Evolutionary conservation across 2,113 vertebrate species (phyloP), one percentile per base, ranked within the genome.

Genomic region (Trogon surrucura): DNA sequence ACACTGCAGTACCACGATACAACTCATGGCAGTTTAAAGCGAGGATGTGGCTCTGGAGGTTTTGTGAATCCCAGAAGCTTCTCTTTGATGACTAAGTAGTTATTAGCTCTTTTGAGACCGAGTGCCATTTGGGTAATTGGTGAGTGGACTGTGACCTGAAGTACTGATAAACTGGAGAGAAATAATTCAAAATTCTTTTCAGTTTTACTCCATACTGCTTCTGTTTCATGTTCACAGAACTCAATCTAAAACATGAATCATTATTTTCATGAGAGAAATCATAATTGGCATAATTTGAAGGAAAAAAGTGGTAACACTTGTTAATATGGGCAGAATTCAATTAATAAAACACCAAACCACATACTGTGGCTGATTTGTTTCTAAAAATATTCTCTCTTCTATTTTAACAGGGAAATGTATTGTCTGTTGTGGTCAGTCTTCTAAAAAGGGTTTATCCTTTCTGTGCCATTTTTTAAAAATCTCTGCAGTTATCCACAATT

Each of bases 121-220:
- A 62, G 62, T n/a, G 10, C 84, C 66, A 66, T 88, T 66, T 95
- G 93, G 89, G 36, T 97, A 96, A 96, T 88, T 96, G 84, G 84
- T 82, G 93, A 95, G 89, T 89, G 91, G 93, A 91, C 95, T 97
- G 84, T 94, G 95, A 96, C 95, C 96, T 54, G 36, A 51, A 61
- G 41, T 85, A 6, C 87, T 95, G 94, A 96, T 95, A 85, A 95
- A 95, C 78, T 50, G 78, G 66, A 58, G 58, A 36, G 66, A 93
- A 96, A 82, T 96, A 66, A 93, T 93, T 95, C 91, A 47, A 66
- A 71, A 54, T 82, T 84, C 66, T 88, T 95, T 95, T 85, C 94
- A 47, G n/a, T 93, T 95, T 96, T 88, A 36, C 47, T 94, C 89
- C 95, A 85, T 66, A 88, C 73, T 72, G 85, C 89, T 93, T 94